Base-by-base conservation (phyloP, 2,888 invertebrate species). In the Dolichopus griseipennis region DNA sequence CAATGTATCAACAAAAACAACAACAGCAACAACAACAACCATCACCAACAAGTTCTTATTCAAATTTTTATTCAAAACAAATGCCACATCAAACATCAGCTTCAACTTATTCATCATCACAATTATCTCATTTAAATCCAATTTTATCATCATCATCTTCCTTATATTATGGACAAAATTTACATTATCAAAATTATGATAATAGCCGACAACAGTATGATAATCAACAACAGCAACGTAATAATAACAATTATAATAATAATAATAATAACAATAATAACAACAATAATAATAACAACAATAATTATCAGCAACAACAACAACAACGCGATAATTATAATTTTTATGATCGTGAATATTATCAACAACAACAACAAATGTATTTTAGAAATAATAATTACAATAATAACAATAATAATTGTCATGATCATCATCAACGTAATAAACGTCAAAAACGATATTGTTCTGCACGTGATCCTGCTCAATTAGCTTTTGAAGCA, bases 381-480 rank as follows among this genome's bases (percentile, higher is more conserved):
- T 70, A 72, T 27, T 62, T 22, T 34, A 65, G 61, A 22, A 65
- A 65, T 65, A 67, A 66, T 22, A 61, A 65, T 15, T 67, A 70
- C 65, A 65, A 65, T 67, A 68, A 68, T 68, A 70, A 67, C 66
- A 65, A 65, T 67, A 68, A 68, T 68, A 70, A 68, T 72, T 68
- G 64, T 70, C 72, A 74, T 67, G 73, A 72, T 4, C 73, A 73
- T 21, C 74, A 75, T 64, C 74, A 75, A 66, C 72, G 72, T 22
- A 75, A 75, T 41, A 72, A 73, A 66, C 74, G 75, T 18, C 74
- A 74, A 67, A 78, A 76, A 22, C 80, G 80, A 73, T 85, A 84
- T 80, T 87, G 87, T 76, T 85, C 86, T 64, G 85, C 85, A 71
- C 83, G 85, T 73, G 87, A 88, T 82, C 85, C 88, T 69, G 85